phyloP scores from a whole-genome alignment of 2,113 vertebrate species.

The Chionomys nivalis region DNA sequence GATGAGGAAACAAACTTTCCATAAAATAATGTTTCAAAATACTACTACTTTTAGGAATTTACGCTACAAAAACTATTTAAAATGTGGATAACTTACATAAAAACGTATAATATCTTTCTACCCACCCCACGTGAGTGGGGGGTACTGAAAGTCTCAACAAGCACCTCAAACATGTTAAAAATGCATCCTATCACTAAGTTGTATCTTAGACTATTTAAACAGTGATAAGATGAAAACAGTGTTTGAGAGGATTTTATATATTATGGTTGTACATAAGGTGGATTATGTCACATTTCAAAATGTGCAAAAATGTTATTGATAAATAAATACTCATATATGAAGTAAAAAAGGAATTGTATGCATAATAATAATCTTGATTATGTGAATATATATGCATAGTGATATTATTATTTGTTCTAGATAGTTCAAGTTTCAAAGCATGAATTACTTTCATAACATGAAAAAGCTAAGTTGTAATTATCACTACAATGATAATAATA shows the following conservation, averaged over 20 bases:
- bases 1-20: slow-evolving; percentile 39
- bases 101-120: background rate
- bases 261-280: background rate
- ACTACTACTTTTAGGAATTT: slow-evolving; percentile 30
- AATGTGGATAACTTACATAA: slow-evolving; percentile 18
- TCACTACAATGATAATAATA: background rate
- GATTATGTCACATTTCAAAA: slow-evolving; percentile 40
- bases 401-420: background rate
- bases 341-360: background rate
- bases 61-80: slow-evolving; percentile 44
- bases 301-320: slow-evolving; percentile 13
- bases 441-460: background rate
- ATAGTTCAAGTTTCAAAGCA: slow-evolving; percentile 28
- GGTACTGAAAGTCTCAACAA: background rate
- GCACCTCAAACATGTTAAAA: background rate
- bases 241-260: background rate
- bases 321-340: background rate
- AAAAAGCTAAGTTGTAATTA: slow-evolving; percentile 7
- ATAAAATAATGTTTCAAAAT: slow-evolving; percentile 43
- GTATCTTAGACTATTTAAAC: background rate
- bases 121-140: no score
- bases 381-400: background rate
- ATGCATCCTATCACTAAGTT: background rate
- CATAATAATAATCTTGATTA: background rate
- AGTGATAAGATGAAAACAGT: slow-evolving; percentile 12